Conservation (phyloP, 2,888 invertebrate genomes). For the Bellardia bayeri region DNA sequence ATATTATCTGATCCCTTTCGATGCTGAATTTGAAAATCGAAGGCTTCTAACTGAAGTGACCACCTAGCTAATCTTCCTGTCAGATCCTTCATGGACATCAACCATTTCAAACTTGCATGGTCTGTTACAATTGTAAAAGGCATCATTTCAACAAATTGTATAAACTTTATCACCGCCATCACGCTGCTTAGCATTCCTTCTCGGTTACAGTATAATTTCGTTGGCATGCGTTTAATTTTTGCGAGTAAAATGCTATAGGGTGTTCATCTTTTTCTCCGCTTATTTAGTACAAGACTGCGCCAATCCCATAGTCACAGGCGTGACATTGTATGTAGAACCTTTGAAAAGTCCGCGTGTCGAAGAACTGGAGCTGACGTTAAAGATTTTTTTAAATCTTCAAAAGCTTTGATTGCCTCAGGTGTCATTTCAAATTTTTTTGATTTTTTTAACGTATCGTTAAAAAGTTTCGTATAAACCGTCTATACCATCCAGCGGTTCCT, state of each 20-base stretch:
- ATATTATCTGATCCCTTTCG: background rate
- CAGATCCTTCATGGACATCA: background rate
- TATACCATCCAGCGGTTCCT: background rate
- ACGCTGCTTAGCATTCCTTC: background rate
- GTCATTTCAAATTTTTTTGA: conserved; percentile 1
- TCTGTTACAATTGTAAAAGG: background rate
- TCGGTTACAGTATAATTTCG: background rate
- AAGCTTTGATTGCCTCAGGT: background rate
- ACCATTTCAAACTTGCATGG: background rate
- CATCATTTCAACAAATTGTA: background rate
- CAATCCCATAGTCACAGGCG: background rate
- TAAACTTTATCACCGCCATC: background rate
- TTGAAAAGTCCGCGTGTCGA: background rate
- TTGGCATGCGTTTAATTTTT: background rate
- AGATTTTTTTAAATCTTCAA: background rate
- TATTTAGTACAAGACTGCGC: background rate
- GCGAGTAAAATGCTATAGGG: background rate
- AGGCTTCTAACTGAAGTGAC: background rate
- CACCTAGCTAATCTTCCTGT: background rate
- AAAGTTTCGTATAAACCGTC: background rate
- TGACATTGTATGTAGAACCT: background rate
- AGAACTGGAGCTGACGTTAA: background rate
- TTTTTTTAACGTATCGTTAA: background rate
- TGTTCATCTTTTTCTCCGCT: background rate
- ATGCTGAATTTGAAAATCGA: conserved; percentile 1